Conservation (phyloP, 2,113 vertebrate species). For the Martes martes region DNA sequence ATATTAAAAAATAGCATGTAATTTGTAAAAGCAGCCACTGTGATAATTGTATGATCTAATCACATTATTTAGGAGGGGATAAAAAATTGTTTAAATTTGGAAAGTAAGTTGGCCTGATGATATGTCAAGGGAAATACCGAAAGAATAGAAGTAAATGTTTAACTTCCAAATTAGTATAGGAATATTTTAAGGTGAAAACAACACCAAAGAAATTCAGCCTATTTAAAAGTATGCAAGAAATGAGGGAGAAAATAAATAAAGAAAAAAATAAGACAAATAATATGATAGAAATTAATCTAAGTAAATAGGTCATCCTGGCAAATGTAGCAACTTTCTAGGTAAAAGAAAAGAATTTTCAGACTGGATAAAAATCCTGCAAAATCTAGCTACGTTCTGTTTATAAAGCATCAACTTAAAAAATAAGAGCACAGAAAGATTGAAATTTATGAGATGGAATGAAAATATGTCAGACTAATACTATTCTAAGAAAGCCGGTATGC, state of each 20-base stretch:
- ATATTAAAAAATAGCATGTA: neutral
- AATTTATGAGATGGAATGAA: neutral
- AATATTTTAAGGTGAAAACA: neutral
- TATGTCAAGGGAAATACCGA: neutral
- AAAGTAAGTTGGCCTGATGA: neutral
- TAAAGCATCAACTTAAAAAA: neutral
- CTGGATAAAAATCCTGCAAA: neutral
- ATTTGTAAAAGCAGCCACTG: neutral
- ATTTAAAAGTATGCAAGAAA: neutral
- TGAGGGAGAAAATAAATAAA: neutral
- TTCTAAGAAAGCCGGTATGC: neutral
- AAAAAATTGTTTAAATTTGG: neutral
- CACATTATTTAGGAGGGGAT: neutral
- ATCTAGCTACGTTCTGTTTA: neutral
- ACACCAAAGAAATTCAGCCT: neutral
- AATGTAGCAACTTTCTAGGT: neutral
- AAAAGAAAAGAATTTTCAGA: neutral
- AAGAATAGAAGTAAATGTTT: neutral
- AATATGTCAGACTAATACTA: neutral
- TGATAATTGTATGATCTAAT: neutral
- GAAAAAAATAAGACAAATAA: neutral
- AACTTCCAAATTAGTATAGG: neutral
- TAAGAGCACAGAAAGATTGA: neutral
- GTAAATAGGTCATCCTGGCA: neutral
- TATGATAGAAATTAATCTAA: neutral